These are phyloP conservation scores for Trichacis sp. DNA, from an alignment of 2,888 invertebrate genomes.

Conservation along the genomic window DNA sequence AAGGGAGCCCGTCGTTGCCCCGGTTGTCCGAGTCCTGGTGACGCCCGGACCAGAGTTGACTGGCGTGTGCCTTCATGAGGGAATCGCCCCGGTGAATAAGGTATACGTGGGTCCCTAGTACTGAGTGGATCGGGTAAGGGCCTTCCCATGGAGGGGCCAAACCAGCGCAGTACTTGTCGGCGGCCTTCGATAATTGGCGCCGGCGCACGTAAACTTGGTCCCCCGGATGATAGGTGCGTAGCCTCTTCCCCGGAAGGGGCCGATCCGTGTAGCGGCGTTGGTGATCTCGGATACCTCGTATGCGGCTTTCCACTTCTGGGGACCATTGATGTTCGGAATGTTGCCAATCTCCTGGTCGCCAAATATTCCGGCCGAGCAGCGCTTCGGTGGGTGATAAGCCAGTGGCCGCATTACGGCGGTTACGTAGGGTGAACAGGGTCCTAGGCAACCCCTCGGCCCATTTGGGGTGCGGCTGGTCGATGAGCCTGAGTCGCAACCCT, in stretches of 20 bases:
- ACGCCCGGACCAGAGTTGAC: neutral
- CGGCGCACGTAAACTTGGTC: neutral
- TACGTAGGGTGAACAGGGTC: constrained; percentile 9
- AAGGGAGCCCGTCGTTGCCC: too few relatives aligned
- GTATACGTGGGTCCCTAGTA: neutral
- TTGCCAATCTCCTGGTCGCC: neutral
- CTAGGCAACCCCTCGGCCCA: constrained; percentile 15
- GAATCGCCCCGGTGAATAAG: too few relatives aligned
- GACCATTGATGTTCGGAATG: too few relatives aligned
- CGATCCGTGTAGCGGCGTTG: too few relatives aligned
- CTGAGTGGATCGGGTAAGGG: neutral
- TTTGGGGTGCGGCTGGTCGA: neutral
- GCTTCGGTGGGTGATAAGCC: neutral
- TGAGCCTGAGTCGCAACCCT: constrained; percentile 8
- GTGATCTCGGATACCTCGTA: too few relatives aligned
- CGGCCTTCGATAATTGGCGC: neutral
- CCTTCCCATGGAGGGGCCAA: neutral
- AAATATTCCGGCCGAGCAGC: neutral
- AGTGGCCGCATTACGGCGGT: too few relatives aligned
- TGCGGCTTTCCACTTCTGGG: too few relatives aligned
- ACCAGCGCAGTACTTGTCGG: neutral
- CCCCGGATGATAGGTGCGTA: neutral
- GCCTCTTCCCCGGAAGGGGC: too few relatives aligned
- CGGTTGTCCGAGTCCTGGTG: too few relatives aligned
- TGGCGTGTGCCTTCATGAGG: neutral